These are phyloP conservation scores for Eristalis arbustorum DNA, from an alignment of 2,888 invertebrate genomes.

Conservation along the genomic window DNA sequence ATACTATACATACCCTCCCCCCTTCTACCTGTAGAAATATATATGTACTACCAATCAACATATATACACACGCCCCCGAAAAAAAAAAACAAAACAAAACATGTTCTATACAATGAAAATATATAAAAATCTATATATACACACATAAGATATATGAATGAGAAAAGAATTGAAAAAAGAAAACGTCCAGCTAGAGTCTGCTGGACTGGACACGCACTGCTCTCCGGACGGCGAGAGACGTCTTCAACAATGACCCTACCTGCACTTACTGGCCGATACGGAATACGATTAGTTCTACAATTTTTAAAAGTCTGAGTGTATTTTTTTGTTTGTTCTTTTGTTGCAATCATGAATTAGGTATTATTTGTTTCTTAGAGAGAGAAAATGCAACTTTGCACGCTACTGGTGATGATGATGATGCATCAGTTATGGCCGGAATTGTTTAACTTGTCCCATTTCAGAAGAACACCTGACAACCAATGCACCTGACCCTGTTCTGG, in stretches of 20 bases:
- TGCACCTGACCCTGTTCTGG: too few relatives aligned
- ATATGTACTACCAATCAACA: neutral
- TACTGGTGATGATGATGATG: neutral
- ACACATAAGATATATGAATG: slow-evolving; percentile 13
- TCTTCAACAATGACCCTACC: slow-evolving; percentile 9
- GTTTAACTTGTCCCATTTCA: neutral
- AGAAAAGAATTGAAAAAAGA: neutral
- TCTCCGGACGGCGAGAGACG: neutral
- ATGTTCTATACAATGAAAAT: slow-evolving; percentile 43
- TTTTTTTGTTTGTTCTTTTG: slow-evolving; percentile 27
- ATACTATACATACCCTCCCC: slow-evolving; percentile 22
- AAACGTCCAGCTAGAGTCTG: neutral
- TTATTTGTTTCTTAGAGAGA: neutral
- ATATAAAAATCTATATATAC: slow-evolving; percentile 24
- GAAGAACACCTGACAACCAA: too few relatives aligned
- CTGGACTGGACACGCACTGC: too few relatives aligned
- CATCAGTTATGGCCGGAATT: neutral
- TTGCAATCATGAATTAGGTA: slow-evolving; percentile 9
- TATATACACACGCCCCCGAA: neutral
- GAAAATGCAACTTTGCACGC: neutral
- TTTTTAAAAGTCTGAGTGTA: slow-evolving; percentile 49
- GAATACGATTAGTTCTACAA: neutral
- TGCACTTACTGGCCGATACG: neutral
- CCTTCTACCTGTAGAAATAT: slow-evolving; percentile 23
- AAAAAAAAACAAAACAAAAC: neutral